Base-by-base conservation (phyloP, 1,140 invertebrate species). In the Notospermus geniculatus region DNA sequence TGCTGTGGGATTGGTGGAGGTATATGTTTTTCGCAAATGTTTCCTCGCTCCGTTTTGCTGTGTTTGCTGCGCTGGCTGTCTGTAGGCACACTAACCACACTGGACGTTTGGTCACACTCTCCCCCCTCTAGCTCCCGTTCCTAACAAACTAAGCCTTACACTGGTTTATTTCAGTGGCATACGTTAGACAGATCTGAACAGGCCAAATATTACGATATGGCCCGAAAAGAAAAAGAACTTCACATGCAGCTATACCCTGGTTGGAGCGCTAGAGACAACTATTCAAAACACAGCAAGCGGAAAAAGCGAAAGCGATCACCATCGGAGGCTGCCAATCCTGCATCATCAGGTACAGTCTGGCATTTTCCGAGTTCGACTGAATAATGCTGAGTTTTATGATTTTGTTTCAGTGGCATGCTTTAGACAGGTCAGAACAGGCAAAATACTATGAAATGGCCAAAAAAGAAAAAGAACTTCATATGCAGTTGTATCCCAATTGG, bases 361-460 rank as follows among this genome's bases (percentile, higher is more conserved):
- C 32, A 15, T 36, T n/a, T n/a, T 36, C 32, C 32, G 32, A 36
- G 32, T 36, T 36, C 32, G 32, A 36, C 32, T 36, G 32, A 36
- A 15, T 36, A 36, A 36, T 36, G 32, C 32, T 7, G 32, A 36
- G 32, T 43, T 15, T 52, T 11, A 45, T 52, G 23, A 22, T 30
- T 50, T 57, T 58, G 81, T 86, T 84, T 78, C 88, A 97, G 94
- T 99, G 97, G 97, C 97, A 99, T 87, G 92, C 92, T 80, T 87
- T 99, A 87, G 93, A 90, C 84, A 89, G 94, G 83, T 92, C 97
- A 85, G 96, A 99, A 86, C 97, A 99, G 86, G 92, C 93, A 83
- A 97, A 97, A 86, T 99, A 99, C 90, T 99, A 98, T 88, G 96
- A 98, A 86, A 97, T 97, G 88, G 97, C 97, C 80, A 88, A 92